Conservation (phyloP, 1,140 invertebrate genomes). For the Drosophila grimshawi region DNA sequence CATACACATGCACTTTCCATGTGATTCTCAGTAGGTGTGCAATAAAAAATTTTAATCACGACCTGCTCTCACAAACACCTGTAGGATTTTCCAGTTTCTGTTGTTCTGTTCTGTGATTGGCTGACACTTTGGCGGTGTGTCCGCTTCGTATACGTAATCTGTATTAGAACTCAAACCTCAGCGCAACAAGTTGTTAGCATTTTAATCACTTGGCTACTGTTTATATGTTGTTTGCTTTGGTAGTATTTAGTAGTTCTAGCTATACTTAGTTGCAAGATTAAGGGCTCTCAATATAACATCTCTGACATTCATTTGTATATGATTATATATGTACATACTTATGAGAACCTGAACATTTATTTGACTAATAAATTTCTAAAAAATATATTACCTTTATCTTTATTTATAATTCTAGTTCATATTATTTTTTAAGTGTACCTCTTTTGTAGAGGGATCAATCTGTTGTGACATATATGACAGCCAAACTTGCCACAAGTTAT, state of each 20-base stretch:
- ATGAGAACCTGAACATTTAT: no score
- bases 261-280: not conserved
- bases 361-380: no score
- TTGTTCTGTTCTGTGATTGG: constrained; percentile 31
- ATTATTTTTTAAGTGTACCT: no score
- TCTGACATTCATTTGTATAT: no score
- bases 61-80: not conserved
- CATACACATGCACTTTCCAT: not conserved
- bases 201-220: not conserved
- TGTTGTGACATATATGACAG: not conserved
- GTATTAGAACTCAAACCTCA: not conserved
- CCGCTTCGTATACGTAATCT: constrained; percentile 53
- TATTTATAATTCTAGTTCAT: no score
- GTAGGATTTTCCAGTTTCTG: not conserved
- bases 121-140: constrained; percentile 39
- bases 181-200: constrained; percentile 18
- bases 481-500: not conserved
- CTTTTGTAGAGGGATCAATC: not conserved
- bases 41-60: not conserved
- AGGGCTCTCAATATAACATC: no score
- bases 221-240: not conserved
- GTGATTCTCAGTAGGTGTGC: constrained; percentile 14
- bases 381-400: no score
- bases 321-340: no score
- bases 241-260: not conserved